A percentile compares a stretch with the other conserved stretches of the same genome.
Evolutionary conservation across 2,888 invertebrate species (phyloP).

Genomic region (Arrhopalites spinosus): DNA sequence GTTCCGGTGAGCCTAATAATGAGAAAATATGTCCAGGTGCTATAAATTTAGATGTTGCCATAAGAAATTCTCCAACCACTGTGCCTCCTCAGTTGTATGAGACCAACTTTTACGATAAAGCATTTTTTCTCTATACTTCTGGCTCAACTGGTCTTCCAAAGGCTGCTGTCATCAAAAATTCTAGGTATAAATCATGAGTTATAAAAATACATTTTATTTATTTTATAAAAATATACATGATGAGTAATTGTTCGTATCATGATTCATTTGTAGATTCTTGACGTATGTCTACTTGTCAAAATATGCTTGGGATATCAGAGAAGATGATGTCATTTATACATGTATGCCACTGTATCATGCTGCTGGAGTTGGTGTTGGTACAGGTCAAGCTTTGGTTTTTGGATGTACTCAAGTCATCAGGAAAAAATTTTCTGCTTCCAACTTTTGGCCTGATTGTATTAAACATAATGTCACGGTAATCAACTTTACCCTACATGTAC

Average conservation of each 20-base stretch:
- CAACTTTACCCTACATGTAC: neutral
- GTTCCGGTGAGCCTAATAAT: constrained; percentile 2
- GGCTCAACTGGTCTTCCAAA: constrained; percentile 85
- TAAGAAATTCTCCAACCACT: constrained; percentile 5
- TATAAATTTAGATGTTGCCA: constrained; percentile 5
- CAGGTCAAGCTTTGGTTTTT: constrained; percentile 59
- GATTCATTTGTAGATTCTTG: constrained; percentile 44
- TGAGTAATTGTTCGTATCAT: neutral
- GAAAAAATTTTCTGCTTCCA: constrained; percentile 65
- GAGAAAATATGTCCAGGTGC: constrained; percentile 21
- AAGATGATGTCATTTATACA: constrained; percentile 81
- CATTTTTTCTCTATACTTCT: constrained; percentile 96
- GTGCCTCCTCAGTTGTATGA: constrained; percentile 3
- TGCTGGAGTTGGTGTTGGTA: constrained; percentile 72
- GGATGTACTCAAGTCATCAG: constrained; percentile 63
- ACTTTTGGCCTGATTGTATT: constrained; percentile 65
- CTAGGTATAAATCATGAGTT: too few species aligned
- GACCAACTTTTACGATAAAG: constrained; percentile 72
- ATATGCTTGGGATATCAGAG: constrained; percentile 67
- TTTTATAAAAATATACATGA: neutral
- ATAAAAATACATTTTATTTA: too few species aligned
- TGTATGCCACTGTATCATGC: constrained; percentile 95
- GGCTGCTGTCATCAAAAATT: constrained; percentile 53
- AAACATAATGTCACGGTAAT: constrained; percentile 64
- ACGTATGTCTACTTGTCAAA: constrained; percentile 45